Percentiles rank a stretch among this genome's conserved stretches.
Conservation (phyloP, 1,140 invertebrate species). For the Meloidogyne exigua region DNA sequence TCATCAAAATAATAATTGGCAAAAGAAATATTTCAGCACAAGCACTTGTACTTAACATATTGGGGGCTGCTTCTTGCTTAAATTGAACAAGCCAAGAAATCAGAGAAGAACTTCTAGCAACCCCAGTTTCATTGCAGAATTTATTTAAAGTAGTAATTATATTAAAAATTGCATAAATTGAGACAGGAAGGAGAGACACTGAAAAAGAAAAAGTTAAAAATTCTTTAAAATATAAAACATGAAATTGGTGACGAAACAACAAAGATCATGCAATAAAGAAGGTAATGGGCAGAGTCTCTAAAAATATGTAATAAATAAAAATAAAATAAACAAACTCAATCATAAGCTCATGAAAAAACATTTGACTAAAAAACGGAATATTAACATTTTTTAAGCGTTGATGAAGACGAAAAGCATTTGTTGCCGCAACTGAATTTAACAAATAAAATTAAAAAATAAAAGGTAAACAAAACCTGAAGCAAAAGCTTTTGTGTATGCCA, state of each 20-base stretch:
- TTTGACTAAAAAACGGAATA: conserved; percentile 40
- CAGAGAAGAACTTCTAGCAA: conserved; percentile 1
- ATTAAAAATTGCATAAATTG: conserved; percentile 43
- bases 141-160: conserved; percentile 36
- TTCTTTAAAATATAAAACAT: conserved; percentile 44
- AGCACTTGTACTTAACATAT: conserved; percentile 79
- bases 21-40: conserved; percentile 87
- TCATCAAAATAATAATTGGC: conserved; percentile 79
- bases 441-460: background rate
- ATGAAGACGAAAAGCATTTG: conserved; percentile 85
- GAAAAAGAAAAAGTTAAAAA: conserved; percentile 24
- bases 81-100: conserved; percentile 18
- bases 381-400: conserved; percentile 76
- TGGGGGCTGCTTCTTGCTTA: conserved; percentile 76
- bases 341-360: conserved; percentile 41
- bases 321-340: conserved; percentile 68
- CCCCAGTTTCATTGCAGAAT: conserved; percentile 31
- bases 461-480: conserved; percentile 41
- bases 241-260: conserved; percentile 82
- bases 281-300: conserved; percentile 93
- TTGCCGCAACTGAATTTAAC: conserved; percentile 75
- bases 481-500: conserved; percentile 46
- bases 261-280: conserved; percentile 90
- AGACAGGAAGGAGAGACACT: conserved; percentile 49
- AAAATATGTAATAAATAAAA: conserved; percentile 73